phyloP scores from a whole-genome alignment of 1,140 invertebrate species.

The Aricia agestis region DNA sequence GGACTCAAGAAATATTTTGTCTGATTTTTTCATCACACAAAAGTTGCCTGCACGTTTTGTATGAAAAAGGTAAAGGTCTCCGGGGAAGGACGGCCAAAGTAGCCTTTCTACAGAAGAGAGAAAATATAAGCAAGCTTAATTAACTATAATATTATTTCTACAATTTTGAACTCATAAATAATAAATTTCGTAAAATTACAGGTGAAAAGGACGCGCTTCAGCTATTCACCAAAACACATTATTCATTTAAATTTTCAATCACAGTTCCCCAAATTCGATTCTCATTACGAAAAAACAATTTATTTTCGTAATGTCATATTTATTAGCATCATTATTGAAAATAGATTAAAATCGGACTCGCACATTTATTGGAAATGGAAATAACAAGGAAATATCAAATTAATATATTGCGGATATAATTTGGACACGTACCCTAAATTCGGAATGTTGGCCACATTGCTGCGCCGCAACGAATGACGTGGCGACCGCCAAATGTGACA shows the following conservation, averaged over 20 bases:
- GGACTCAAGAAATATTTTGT: not conserved
- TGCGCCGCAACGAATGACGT: not conserved
- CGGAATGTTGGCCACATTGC: not conserved
- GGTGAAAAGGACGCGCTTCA: not conserved
- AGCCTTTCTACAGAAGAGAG: no score
- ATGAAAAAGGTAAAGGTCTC: not conserved
- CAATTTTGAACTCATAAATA: no score
- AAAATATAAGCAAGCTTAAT: no score
- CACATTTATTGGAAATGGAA: not conserved
- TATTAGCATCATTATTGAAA: constrained; percentile 1
- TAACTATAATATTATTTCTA: no score
- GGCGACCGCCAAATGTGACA: not conserved
- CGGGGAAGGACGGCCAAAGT: no score
- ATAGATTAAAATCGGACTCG: not conserved
- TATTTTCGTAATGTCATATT: constrained; percentile 1
- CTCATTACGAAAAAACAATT: constrained; percentile 1
- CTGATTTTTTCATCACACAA: not conserved
- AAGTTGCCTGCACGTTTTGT: not conserved
- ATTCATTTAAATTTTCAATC: constrained; percentile 1
- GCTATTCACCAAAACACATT: not conserved
- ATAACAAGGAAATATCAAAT: not conserved
- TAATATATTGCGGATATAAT: not conserved
- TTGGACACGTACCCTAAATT: not conserved
- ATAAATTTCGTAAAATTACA: no score
- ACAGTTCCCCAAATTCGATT: not conserved